Conservation (phyloP, 2,888 invertebrate species). For the Dolichomitus sp. region DNA sequence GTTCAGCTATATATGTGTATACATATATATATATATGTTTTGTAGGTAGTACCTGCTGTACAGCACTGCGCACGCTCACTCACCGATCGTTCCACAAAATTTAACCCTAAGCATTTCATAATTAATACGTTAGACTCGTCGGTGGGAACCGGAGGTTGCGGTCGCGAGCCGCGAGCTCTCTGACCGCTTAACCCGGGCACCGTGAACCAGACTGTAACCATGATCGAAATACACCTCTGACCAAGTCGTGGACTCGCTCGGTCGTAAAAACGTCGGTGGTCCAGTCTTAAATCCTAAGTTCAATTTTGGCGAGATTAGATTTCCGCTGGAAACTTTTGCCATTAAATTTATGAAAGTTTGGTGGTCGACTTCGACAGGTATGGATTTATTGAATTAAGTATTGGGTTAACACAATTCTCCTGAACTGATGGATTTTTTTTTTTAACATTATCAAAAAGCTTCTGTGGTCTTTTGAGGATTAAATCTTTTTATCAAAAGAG, state of each 20-base stretch:
- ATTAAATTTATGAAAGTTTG: neutral
- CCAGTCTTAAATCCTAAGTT: constrained; percentile 41
- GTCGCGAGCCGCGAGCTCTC: constrained; percentile 71
- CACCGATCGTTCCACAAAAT: constrained; percentile 82
- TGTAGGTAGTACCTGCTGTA: constrained; percentile 33
- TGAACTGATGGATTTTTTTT: too few species aligned
- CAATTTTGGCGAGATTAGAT: constrained; percentile 46
- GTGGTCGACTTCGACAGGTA: too few species aligned
- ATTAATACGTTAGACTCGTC: constrained; percentile 80
- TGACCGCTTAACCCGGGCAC: constrained; percentile 68
- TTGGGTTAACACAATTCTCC: neutral
- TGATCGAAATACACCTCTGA: constrained; percentile 16
- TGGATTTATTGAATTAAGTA: neutral
- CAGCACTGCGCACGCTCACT: constrained; percentile 47
- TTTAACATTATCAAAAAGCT: too few species aligned
- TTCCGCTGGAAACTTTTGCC: constrained; percentile 28
- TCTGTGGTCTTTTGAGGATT: too few species aligned
- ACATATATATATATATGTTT: neutral
- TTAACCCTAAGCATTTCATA: constrained; percentile 81
- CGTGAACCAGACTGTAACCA: constrained; percentile 47
- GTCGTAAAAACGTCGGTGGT: constrained; percentile 72
- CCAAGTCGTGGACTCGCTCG: constrained; percentile 61
- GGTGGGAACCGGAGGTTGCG: constrained; percentile 83
- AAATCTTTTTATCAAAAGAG: too few species aligned
- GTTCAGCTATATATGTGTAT: constrained; percentile 38